phyloP scores from a whole-genome alignment of 2,888 invertebrate genomes.

The Camptogramma bilineatum region DNA sequence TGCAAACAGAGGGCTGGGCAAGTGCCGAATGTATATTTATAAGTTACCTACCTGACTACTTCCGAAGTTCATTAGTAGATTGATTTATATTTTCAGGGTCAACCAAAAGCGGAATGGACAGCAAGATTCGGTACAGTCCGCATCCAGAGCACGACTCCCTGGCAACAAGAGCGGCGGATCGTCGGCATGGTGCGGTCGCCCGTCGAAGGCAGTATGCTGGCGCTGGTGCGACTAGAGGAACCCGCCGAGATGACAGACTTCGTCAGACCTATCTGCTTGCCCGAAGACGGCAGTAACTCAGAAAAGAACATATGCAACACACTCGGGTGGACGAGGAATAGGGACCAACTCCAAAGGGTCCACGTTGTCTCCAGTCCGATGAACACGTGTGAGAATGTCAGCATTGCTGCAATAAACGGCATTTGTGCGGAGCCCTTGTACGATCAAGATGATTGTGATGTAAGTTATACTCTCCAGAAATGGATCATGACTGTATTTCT shows the following conservation, averaged over 20 bases:
- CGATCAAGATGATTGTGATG: slow-evolving; percentile 93
- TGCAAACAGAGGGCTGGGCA: too few relatives aligned
- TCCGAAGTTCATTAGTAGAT: not conserved
- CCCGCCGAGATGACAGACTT: slow-evolving; percentile 92
- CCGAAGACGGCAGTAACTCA: slow-evolving; percentile 80
- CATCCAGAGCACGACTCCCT: slow-evolving; percentile 92
- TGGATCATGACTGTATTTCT: too few relatives aligned
- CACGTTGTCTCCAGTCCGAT: slow-evolving; percentile 91
- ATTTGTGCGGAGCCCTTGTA: slow-evolving; percentile 93
- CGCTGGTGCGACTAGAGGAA: slow-evolving; percentile 91
- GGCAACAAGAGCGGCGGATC: slow-evolving; percentile 94
- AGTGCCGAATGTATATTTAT: too few relatives aligned
- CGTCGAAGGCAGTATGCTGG: slow-evolving; percentile 94
- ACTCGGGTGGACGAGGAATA: slow-evolving; percentile 93
- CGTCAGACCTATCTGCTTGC: slow-evolving; percentile 92
- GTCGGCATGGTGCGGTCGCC: slow-evolving; percentile 95
- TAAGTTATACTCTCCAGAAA: slow-evolving; percentile 75
- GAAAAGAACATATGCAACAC: slow-evolving; percentile 89
- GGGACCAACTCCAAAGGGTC: slow-evolving; percentile 92
- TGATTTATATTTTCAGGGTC: slow-evolving; percentile 81
- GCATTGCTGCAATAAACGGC: slow-evolving; percentile 93
- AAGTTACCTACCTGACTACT: not conserved
- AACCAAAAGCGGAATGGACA: slow-evolving; percentile 95
- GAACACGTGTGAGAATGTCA: slow-evolving; percentile 94
- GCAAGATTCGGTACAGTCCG: slow-evolving; percentile 92